Conservation (phyloP, 2,113 vertebrate genomes). For the Microcebus murinus region DNA sequence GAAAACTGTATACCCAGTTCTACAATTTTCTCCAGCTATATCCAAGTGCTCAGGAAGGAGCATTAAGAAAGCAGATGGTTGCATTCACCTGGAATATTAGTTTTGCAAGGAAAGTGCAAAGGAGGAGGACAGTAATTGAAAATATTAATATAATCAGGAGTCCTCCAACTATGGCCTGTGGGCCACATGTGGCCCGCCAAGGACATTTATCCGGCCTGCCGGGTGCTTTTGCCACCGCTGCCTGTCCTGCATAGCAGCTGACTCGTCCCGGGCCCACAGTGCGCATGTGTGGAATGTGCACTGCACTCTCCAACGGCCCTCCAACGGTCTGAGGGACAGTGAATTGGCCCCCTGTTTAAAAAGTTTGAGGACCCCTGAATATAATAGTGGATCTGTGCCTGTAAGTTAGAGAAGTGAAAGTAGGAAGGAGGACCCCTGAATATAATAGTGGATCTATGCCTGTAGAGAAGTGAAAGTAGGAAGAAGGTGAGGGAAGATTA, state of each 20-base stretch:
- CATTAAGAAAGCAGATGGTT: background rate
- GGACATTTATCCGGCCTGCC: too few relatives aligned
- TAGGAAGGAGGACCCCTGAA: background rate
- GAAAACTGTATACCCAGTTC: background rate
- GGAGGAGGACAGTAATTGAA: background rate
- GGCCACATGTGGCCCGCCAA: too few relatives aligned
- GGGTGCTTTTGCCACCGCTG: too few relatives aligned
- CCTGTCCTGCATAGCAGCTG: too few relatives aligned
- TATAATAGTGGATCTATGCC: background rate
- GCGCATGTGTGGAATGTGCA: too few relatives aligned
- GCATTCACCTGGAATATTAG: background rate
- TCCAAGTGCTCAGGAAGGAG: background rate
- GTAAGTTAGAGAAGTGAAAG: background rate
- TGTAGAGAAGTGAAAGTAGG: background rate
- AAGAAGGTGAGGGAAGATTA: background rate
- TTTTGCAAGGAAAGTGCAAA: background rate
- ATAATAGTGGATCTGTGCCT: background rate
- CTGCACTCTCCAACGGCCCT: too few relatives aligned
- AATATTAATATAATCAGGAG: background rate
- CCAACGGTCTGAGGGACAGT: too few relatives aligned
- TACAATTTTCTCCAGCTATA: background rate
- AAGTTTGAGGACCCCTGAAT: background rate
- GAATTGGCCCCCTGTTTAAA: too few relatives aligned
- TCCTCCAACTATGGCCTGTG: too few relatives aligned
- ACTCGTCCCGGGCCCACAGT: too few relatives aligned